Conservation (phyloP, 1,140 invertebrate genomes). For the Lutraria rhynchaena region DNA sequence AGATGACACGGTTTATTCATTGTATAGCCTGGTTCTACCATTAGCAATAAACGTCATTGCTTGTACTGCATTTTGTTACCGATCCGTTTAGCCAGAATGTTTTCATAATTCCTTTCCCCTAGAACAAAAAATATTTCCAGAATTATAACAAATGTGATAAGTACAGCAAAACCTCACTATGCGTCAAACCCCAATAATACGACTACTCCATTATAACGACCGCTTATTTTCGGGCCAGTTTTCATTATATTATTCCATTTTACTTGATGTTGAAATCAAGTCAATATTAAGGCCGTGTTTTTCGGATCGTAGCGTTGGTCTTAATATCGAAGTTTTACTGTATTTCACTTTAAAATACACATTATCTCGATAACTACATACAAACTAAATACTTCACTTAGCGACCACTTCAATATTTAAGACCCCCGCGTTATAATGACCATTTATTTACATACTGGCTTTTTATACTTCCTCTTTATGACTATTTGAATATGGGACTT, state of each 20-base stretch:
- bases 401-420: too few relatives aligned
- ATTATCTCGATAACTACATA: too few relatives aligned
- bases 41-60: too few relatives aligned
- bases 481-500: too few relatives aligned
- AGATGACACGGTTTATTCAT: too few relatives aligned
- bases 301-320: not conserved
- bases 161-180: not conserved
- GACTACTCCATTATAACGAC: not conserved
- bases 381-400: too few relatives aligned
- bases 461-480: too few relatives aligned
- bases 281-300: not conserved
- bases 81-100: conserved; percentile 19
- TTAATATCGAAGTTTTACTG: not conserved
- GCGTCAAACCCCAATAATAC: not conserved
- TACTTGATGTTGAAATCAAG: not conserved
- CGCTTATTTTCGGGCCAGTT: too few relatives aligned
- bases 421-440: too few relatives aligned
- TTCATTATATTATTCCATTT: not conserved
- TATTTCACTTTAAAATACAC: not conserved
- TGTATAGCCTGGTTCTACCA: too few relatives aligned
- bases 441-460: too few relatives aligned
- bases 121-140: not conserved
- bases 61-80: not conserved
- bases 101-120: conserved; percentile 30
- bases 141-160: not conserved